Base-by-base conservation (phyloP, 2,113 vertebrate species). In the Bubo blakistoni region DNA sequence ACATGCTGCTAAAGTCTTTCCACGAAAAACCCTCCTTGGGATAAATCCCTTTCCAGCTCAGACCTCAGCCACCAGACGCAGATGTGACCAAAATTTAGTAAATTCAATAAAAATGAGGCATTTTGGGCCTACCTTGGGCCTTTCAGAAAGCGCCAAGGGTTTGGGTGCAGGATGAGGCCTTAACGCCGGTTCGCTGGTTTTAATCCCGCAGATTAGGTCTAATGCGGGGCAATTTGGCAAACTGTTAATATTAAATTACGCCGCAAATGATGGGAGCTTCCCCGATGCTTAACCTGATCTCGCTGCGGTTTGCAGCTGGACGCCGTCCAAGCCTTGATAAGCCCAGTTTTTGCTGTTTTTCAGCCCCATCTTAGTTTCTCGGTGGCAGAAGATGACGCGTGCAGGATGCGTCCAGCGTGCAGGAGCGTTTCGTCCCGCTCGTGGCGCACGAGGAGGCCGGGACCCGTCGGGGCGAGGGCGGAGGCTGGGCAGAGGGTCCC, bases 181-280 rank as follows among this genome's bases (percentile, higher is more conserved):
- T 17, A 24, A 22, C 1, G 4, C 47, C 1, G 1, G 3, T 44
- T n/a, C 2, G 11, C 6, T 1, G 7, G 1, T 44, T 76, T 62
- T 44, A 46, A 52, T n/a, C 34, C 69, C 3, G 0, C 22, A 3
- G 69, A 46, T 40, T 12, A 62, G 16, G 32, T 14, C 30, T 79
- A 42, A 73, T 1, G 26, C 54, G 1, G 29, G 26, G 78, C 12
- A 16, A 38, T 51, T 77, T 26, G 11, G 36, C 36, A 4, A 74
- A 32, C 22, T 38, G 24, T 62, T 74, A 30, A 62, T 36, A 47
- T 34, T n/a, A 54, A 84, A 81, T 85, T 38, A 63, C 8, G 15
- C 47, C 18, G 47, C 40, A 62, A 61, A 38, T 6, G 36, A 74
- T 1, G 4, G 81, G 55, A 51, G 69, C 62, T 40, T 58, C 81